Evolutionary conservation across 2,797 vertebrate genomes (phyloP).

Genomic region (Champsocephalus esox): DNA sequence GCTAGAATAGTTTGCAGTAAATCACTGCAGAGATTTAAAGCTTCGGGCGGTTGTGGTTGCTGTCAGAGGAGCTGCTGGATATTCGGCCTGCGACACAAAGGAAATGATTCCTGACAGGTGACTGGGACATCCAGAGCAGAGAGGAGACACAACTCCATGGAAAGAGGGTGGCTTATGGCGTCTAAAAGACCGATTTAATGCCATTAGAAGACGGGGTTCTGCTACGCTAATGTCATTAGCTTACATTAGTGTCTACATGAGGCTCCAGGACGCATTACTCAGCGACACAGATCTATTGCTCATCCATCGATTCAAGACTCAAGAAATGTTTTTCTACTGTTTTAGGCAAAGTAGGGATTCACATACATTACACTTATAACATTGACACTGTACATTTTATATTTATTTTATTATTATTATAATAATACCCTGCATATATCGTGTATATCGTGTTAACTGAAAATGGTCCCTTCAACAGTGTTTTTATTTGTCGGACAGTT

Average conservation of each 20-base stretch:
- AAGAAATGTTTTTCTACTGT: constrained; percentile 5
- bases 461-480: too few relatives aligned
- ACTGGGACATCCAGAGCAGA: constrained; percentile 21
- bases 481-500: too few relatives aligned
- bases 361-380: background rate
- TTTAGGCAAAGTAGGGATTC: constrained; percentile 14
- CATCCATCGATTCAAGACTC: constrained; percentile 33
- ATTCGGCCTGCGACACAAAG: constrained; percentile 38
- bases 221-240: constrained; percentile 35
- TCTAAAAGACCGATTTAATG: constrained; percentile 40
- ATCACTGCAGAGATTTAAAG: constrained; percentile 9
- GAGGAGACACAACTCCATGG: constrained; percentile 1
- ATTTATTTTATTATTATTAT: too few relatives aligned
- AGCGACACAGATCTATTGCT: constrained; percentile 34
- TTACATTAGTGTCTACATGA: constrained; percentile 27
- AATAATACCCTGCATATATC: too few relatives aligned
- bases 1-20: background rate
- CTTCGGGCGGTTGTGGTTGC: constrained; percentile 5
- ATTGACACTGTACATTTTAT: too few relatives aligned
- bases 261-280: constrained; percentile 54
- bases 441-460: too few relatives aligned
- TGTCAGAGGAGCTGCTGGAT: constrained; percentile 23
- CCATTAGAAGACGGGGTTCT: constrained; percentile 45
- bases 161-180: constrained; percentile 32
- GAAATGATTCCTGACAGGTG: constrained; percentile 59